These are phyloP conservation scores for Psylliodes chrysocephalus DNA, from an alignment of 2,888 invertebrate genomes.

Conservation along the genomic window DNA sequence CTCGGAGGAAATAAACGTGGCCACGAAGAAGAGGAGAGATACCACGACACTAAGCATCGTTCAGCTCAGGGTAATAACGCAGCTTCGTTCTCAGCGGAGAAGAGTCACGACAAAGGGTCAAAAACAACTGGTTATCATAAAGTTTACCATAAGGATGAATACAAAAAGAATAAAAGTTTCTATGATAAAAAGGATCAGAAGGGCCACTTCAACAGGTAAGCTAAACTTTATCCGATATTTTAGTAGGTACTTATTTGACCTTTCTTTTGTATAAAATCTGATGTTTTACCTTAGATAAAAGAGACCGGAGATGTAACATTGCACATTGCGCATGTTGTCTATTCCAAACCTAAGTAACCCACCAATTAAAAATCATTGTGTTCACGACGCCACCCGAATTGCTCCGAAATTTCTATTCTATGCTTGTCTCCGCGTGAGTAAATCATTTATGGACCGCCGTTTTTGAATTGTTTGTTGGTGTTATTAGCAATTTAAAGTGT, in stretches of 20 bases:
- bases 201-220: conserved; percentile 73
- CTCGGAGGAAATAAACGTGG: conserved; percentile 68
- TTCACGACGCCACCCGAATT: too few relatives aligned
- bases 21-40: conserved; percentile 67
- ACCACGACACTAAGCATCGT: conserved; percentile 69
- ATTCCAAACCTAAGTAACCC: too few relatives aligned
- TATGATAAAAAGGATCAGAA: conserved; percentile 77
- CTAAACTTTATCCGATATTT: neutral
- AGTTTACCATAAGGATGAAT: conserved; percentile 80
- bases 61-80: conserved; percentile 68
- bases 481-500: too few relatives aligned
- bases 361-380: too few relatives aligned
- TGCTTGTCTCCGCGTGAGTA: neutral
- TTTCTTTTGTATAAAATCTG: neutral
- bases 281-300: neutral
- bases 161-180: conserved; percentile 80
- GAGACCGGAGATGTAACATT: too few relatives aligned
- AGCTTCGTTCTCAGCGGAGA: conserved; percentile 69
- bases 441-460: too few relatives aligned
- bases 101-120: conserved; percentile 73
- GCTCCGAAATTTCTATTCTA: too few relatives aligned
- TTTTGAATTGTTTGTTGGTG: too few relatives aligned
- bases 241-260: neutral
- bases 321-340: neutral
- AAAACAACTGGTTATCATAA: conserved; percentile 77